Base-by-base conservation (phyloP, 2,797 vertebrate species). In the Chromobotia macracanthus region DNA sequence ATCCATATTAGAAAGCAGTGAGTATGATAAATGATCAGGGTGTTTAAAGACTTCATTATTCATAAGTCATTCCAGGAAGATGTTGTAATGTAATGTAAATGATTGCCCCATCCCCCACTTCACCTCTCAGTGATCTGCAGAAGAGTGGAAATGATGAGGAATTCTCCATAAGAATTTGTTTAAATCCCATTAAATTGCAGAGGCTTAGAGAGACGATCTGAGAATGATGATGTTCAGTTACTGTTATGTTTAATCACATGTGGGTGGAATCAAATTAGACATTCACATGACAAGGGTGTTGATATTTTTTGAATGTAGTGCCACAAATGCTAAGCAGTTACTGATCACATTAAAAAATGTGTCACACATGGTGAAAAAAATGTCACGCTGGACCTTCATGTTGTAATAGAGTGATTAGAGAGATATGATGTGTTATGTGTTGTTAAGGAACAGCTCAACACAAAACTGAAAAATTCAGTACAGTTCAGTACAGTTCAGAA, bases 31-130 rank as follows among this genome's bases (percentile, higher is more conserved):
- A 83, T 44, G 69, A 77, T 83, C 63, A 77, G 35, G 46, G 65
- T 82, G 70, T 80, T 82, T 83, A 68, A 13, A 69, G 58, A 48
- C 65, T 85, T 85, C 78, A 79, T 83, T 85, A 85, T 85, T 83
- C 48, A 82, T 79, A 82, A 85, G 65, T 44, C 51, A 74, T 85
- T 85, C 77, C 80, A 84, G 82, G 56, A 83, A 85, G 70, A 80
- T 74, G 65, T 25, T 67, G 31, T 61, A 77, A 50, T 46, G 41
- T 75, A 80, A 80, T 74, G 79, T 80, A 81, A 77, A 77, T 63
- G 73, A 76, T 66, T 19, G 50, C 41, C 11, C 41, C 31, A 23
- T 44, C 44, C 31, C 31, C 58, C 44, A 35, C 23, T 6, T 15
- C 64, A 64, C 15, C 70, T 75, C 50, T 65, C 28, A 63, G 76